phyloP scores from a whole-genome alignment of 2,888 invertebrate genomes.

The Cynaeus angustus region DNA sequence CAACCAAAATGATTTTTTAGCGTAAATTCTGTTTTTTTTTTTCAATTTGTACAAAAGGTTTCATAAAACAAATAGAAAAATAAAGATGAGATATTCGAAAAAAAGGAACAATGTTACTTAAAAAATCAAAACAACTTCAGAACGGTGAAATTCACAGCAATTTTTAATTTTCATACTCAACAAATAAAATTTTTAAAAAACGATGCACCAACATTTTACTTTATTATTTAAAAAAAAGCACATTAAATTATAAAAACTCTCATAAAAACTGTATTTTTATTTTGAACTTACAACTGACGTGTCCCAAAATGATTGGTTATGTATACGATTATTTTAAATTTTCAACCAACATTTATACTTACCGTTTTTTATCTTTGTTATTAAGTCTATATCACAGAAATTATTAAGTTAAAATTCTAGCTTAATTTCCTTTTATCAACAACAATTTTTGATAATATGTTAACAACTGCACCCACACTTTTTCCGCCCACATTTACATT shows the following conservation, averaged over 20 bases:
- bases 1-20: too few species aligned
- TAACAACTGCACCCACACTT: conserved; percentile 13
- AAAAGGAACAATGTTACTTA: too few species aligned
- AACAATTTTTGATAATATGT: conserved; percentile 6
- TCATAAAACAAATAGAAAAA: too few species aligned
- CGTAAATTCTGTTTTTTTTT: too few species aligned
- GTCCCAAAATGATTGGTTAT: conserved; percentile 9
- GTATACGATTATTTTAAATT: neutral
- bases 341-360: neutral
- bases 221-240: too few species aligned
- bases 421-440: neutral
- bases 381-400: conserved; percentile 13
- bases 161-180: too few species aligned
- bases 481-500: conserved; percentile 1
- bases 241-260: neutral
- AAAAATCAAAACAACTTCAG: too few species aligned
- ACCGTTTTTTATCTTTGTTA: neutral
- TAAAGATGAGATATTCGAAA: too few species aligned
- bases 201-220: too few species aligned
- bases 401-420: neutral
- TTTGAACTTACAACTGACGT: conserved; percentile 1
- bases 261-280: neutral
- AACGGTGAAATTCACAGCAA: too few species aligned
- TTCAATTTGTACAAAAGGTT: too few species aligned
- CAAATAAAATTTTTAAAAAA: conserved; percentile 1